These are phyloP conservation scores for Aplysia californica DNA, from an alignment of 1,140 invertebrate genomes.

Conservation along the genomic window DNA sequence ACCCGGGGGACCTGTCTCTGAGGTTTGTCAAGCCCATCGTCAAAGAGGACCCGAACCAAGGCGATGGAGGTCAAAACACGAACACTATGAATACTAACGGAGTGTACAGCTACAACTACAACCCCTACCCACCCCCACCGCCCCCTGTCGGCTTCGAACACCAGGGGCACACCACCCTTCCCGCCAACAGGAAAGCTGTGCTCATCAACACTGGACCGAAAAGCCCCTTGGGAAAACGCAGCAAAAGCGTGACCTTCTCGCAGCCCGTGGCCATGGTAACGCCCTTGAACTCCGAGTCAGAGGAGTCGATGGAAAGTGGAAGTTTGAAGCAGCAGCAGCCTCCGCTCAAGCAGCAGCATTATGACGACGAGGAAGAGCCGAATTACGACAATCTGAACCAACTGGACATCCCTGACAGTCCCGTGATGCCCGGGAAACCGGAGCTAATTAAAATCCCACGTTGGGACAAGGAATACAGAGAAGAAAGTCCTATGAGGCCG, in stretches of 20 bases:
- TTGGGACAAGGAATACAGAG: constrained; percentile 6
- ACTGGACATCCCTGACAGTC: constrained; percentile 26
- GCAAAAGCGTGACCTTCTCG: constrained; percentile 59
- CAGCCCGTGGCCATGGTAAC: constrained; percentile 60
- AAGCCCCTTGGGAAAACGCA: constrained; percentile 36
- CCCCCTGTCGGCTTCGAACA: too few relatives aligned
- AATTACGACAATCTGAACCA: constrained; percentile 38
- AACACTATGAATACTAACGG: background rate
- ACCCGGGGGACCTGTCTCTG: constrained; percentile 31
- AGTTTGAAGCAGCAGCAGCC: too few relatives aligned
- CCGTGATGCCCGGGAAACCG: background rate
- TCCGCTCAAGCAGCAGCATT: background rate
- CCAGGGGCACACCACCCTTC: constrained; percentile 39
- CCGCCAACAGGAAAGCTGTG: constrained; percentile 27
- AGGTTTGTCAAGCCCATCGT: constrained; percentile 19
- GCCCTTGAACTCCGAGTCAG: constrained; percentile 54
- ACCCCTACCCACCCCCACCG: constrained; percentile 27
- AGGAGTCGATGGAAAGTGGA: constrained; percentile 53
- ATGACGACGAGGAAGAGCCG: constrained; percentile 7
- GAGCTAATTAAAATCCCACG: background rate
- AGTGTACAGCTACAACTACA: constrained; percentile 1
- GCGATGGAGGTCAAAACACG: background rate
- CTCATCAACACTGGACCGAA: constrained; percentile 34
- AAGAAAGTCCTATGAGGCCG: constrained; percentile 11
- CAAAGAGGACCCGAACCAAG: too few relatives aligned